phyloP scores from a whole-genome alignment of 2,888 invertebrate species.

The Apotomis betuletana region DNA sequence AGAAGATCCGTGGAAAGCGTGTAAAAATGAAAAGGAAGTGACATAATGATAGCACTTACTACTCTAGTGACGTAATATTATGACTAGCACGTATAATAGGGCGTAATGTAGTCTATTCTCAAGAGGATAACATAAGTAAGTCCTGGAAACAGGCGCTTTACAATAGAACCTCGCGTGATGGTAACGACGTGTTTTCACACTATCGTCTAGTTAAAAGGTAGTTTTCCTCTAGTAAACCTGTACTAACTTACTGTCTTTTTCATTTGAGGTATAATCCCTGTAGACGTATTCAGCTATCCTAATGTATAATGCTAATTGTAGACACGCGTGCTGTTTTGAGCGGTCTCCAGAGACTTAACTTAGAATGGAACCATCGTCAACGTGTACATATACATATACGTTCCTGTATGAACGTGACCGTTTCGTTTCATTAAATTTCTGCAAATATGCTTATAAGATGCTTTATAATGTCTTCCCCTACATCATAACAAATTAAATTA shows the following conservation, averaged over 20 bases:
- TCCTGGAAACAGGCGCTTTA: neutral
- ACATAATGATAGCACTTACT: conserved; percentile 15
- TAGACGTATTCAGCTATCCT: neutral
- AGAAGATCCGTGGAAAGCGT: conserved; percentile 32
- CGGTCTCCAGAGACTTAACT: neutral
- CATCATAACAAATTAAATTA: no score
- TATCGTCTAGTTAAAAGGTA: neutral
- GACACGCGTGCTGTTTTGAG: neutral
- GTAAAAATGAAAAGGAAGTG: conserved; percentile 32
- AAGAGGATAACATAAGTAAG: neutral
- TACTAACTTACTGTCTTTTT: conserved; percentile 12
- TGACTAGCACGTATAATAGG: conserved; percentile 6
- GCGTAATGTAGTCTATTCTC: conserved; percentile 5
- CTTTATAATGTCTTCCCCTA: no score
- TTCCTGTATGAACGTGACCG: neutral
- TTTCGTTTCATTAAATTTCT: no score
- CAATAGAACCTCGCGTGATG: conserved; percentile 10
- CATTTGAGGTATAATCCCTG: neutral
- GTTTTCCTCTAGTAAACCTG: neutral
- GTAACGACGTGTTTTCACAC: neutral
- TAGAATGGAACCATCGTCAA: neutral
- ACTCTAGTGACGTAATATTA: conserved; percentile 19
- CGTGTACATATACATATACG: neutral
- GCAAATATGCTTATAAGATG: no score
- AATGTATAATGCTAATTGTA: neutral